Evolutionary conservation across 2,113 vertebrate species (phyloP), one percentile per base, ranked within the genome.

Genomic region (Arvicanthis niloticus): DNA sequence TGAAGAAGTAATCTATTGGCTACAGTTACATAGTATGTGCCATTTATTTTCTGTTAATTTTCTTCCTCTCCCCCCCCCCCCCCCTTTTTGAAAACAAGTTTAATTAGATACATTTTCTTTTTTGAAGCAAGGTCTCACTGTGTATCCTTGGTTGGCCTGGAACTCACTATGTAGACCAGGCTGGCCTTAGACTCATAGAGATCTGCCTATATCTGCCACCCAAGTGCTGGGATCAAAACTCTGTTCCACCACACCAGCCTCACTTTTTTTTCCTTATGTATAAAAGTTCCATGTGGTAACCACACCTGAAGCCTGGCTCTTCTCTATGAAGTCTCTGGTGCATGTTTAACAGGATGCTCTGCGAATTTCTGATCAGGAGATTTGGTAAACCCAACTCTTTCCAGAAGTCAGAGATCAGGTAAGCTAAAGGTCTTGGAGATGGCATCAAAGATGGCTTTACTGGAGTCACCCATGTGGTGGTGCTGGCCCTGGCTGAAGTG

Each of bases 1-100:
- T 48, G 72, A 86, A 93, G 86, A 97, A 96, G 92, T 94, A 97
- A 96, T 51, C 90, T 1, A 24, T 15, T 88, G 16, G 58, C 82
- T 91, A 70, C 42, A 80, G 21, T 97, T 56, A 80, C n/a, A 34
- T 53, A 89, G 53, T 19, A 10, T 72, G n/a, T 81, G n/a, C 45
- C 42, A 85, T 53, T 94, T 67, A 56, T 13, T 68, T 40, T 48
- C 73, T 48, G 40, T 60, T 60, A 40, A 42, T 42, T 45, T 45
- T 62, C 29, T 60, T 58, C 53, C 2, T 60, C 26, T 60, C n/a
- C n/a, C n/a, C n/a, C n/a, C n/a, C n/a, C n/a, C 22, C 58, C 21
- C 13, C 12, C 26, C 21, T 4, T 62, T 65, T 85, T 42, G 26
- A 85, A 85, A 85, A 65, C 26, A 68, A 31, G 42, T 34, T 87